Conservation (phyloP, 1,140 invertebrate species). For the Tribolium madens region DNA sequence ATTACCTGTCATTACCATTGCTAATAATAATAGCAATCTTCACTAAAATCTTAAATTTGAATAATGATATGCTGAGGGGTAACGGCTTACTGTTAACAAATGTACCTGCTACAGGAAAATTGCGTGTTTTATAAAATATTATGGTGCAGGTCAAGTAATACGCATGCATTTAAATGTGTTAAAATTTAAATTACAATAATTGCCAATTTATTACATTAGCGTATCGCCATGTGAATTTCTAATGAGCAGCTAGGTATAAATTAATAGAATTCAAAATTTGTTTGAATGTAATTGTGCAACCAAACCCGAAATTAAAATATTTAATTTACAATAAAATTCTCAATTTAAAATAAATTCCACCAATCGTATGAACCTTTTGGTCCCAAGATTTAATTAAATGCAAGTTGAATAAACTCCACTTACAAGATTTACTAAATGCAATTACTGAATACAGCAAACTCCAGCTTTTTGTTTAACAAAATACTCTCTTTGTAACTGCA, state of each 20-base stretch:
- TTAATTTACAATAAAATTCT: no score
- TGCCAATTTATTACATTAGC: slow-evolving; percentile 7
- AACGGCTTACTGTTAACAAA: background rate
- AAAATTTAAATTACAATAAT: slow-evolving; percentile 29
- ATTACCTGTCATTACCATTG: background rate
- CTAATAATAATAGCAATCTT: background rate
- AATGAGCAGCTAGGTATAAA: background rate
- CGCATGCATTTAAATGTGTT: slow-evolving; percentile 13
- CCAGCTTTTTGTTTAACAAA: background rate
- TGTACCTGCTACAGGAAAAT: background rate
- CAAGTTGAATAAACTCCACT: background rate
- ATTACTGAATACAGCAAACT: background rate
- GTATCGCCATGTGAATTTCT: background rate
- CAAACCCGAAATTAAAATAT: no score
- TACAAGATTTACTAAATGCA: background rate
- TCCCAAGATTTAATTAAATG: no score
- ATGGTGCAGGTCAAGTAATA: background rate
- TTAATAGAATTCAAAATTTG: background rate
- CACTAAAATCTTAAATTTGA: background rate
- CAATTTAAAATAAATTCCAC: no score
- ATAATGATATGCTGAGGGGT: background rate
- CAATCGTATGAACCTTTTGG: no score
- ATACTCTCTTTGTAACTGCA: background rate
- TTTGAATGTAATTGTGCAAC: no score
- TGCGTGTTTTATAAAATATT: slow-evolving; percentile 24